Conservation (phyloP, 2,113 vertebrate species). For the Fregetta grallaria region DNA sequence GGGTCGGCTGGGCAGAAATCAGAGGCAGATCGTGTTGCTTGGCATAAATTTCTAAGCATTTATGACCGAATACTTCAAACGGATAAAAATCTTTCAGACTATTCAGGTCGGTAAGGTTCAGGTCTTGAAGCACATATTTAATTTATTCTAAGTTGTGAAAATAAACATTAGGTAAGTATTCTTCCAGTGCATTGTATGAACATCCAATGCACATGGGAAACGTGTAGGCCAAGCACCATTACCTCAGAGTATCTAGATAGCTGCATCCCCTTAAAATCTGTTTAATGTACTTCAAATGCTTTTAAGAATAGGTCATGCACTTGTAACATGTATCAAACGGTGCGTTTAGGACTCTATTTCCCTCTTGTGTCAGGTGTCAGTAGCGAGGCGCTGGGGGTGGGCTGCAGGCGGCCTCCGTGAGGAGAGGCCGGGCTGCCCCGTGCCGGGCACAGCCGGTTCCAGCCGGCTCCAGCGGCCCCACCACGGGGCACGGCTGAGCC, state of each 20-base stretch:
- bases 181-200: neutral
- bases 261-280: neutral
- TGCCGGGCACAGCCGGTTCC: accelerated
- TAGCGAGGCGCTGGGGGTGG: accelerated
- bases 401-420: neutral
- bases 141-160: neutral
- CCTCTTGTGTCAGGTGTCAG: accelerated
- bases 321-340: neutral
- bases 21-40: neutral
- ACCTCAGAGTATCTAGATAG: neutral
- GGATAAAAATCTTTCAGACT: neutral
- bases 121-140: neutral
- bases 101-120: neutral
- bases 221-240: neutral
- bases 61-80: neutral
- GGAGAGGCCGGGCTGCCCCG: accelerated
- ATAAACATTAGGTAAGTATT: neutral
- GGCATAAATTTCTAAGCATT: neutral
- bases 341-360: neutral
- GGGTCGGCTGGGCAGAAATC: neutral
- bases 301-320: neutral
- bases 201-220: neutral
- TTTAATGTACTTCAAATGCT: neutral
- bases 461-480: accelerated
- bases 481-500: accelerated